Conservation (phyloP, 2,797 vertebrate genomes). For the Manis crassicaudata region DNA sequence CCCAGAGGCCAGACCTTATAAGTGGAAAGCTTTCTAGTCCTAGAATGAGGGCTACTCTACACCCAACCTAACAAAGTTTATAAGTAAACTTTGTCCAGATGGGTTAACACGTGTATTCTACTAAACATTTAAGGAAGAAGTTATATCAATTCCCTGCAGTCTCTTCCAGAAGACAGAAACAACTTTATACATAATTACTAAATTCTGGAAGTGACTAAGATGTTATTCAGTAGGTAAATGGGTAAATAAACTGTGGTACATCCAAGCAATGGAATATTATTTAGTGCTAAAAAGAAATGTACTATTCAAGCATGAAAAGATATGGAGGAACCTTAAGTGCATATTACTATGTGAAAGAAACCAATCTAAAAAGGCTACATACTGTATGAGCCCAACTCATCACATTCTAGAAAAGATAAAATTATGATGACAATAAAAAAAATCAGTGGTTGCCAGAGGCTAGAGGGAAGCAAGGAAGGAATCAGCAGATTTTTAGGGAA, state of each 20-base stretch:
- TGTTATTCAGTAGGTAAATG: background rate
- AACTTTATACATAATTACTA: background rate
- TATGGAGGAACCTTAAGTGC: background rate
- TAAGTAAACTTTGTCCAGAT: background rate
- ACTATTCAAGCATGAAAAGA: background rate
- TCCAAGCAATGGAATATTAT: background rate
- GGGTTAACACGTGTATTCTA: background rate
- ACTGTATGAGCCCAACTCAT: background rate
- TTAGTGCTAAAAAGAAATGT: background rate
- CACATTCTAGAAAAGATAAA: background rate
- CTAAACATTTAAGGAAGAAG: conserved; percentile 19
- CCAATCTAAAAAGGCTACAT: background rate
- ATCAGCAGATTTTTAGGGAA: background rate
- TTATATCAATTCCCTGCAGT: conserved; percentile 8
- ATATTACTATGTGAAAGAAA: background rate
- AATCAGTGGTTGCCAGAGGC: background rate
- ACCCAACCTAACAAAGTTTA: background rate
- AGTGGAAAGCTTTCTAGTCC: background rate
- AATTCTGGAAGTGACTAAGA: background rate
- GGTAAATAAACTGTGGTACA: background rate
- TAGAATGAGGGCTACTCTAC: background rate
- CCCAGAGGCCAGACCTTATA: background rate
- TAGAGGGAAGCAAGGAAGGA: background rate
- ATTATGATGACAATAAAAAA: background rate
- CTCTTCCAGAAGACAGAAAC: background rate